Evolutionary conservation across 2,888 invertebrate species (phyloP).

Genomic region (Eretmocerus hayati): DNA sequence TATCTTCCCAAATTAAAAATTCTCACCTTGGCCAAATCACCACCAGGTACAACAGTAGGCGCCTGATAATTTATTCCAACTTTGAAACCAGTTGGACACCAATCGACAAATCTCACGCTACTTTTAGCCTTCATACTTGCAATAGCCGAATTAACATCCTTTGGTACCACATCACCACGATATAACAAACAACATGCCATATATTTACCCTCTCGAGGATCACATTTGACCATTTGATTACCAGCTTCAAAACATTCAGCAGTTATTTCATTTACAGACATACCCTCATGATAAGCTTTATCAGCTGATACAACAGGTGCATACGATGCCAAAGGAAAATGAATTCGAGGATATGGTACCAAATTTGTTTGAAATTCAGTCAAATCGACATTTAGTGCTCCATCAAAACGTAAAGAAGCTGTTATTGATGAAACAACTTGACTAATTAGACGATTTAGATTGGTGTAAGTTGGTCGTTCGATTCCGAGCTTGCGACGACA

Average conservation of each 20-base stretch:
- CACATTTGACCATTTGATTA: slow-evolving; percentile 87
- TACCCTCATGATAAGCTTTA: slow-evolving; percentile 68
- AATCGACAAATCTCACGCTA: slow-evolving; percentile 84
- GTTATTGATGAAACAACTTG: slow-evolving; percentile 57
- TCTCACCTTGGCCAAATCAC: slow-evolving; percentile 40
- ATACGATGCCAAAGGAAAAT: slow-evolving; percentile 62
- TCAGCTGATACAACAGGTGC: slow-evolving; percentile 67
- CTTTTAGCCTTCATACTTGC: slow-evolving; percentile 70
- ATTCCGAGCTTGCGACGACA: slow-evolving; percentile 79
- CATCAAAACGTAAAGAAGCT: slow-evolving; percentile 57
- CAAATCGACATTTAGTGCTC: slow-evolving; percentile 75
- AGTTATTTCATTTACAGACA: slow-evolving; percentile 76
- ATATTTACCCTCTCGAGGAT: slow-evolving; percentile 77
- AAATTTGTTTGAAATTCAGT: slow-evolving; percentile 87
- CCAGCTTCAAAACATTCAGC: slow-evolving; percentile 81
- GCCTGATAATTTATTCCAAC: slow-evolving; percentile 53
- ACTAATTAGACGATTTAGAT: slow-evolving; percentile 76
- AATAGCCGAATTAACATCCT: slow-evolving; percentile 81
- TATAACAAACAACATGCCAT: slow-evolving; percentile 85
- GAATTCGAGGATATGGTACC: slow-evolving; percentile 60
- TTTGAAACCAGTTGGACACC: slow-evolving; percentile 92
- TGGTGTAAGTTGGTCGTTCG: slow-evolving; percentile 75
- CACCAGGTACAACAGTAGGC: slow-evolving; percentile 40
- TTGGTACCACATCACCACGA: slow-evolving; percentile 83
- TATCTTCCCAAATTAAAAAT: too few species aligned